These are phyloP conservation scores for Leptodactylus fallax DNA, from an alignment of 2,797 vertebrate genomes.

Conservation along the genomic window DNA sequence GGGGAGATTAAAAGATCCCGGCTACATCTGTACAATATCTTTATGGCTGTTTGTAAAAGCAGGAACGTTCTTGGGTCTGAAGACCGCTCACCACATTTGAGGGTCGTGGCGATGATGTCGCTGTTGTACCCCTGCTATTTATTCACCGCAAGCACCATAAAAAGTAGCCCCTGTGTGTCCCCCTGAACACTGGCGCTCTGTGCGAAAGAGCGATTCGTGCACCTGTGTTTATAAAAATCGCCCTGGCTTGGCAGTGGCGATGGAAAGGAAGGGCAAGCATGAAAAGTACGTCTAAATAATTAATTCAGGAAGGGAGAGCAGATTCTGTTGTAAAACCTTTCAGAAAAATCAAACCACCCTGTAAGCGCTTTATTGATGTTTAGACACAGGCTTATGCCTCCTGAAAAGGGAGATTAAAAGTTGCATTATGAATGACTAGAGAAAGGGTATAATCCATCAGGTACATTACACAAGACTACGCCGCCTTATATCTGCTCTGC, in stretches of 20 bases:
- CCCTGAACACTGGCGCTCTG: slow-evolving; percentile 35
- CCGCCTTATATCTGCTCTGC: not conserved
- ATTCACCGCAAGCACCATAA: slow-evolving; percentile 34
- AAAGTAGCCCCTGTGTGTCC: slow-evolving; percentile 14
- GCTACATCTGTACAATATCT: slow-evolving; percentile 36
- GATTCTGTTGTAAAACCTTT: slow-evolving; percentile 40
- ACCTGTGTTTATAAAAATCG: slow-evolving; percentile 57
- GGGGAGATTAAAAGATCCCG: slow-evolving; percentile 37
- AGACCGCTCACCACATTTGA: not conserved
- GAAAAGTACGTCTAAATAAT: slow-evolving; percentile 34
- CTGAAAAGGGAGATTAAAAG: slow-evolving; percentile 32
- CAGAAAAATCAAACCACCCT: slow-evolving; percentile 32
- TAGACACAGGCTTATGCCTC: slow-evolving; percentile 26
- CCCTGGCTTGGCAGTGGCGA: slow-evolving; percentile 41
- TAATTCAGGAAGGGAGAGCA: slow-evolving; percentile 35
- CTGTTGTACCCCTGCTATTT: not conserved
- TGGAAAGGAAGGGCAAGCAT: slow-evolving; percentile 56
- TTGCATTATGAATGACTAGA: slow-evolving; percentile 38
- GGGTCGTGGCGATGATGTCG: not conserved
- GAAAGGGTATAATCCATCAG: slow-evolving; percentile 36
- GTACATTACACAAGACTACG: slow-evolving; percentile 9
- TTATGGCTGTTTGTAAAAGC: not conserved
- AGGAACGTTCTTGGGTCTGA: not conserved
- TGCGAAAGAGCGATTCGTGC: not conserved
- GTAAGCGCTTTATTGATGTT: slow-evolving; percentile 37